Evolutionary conservation across 1,140 invertebrate genomes (phyloP).

Genomic region (Drosophila prosaltans): DNA sequence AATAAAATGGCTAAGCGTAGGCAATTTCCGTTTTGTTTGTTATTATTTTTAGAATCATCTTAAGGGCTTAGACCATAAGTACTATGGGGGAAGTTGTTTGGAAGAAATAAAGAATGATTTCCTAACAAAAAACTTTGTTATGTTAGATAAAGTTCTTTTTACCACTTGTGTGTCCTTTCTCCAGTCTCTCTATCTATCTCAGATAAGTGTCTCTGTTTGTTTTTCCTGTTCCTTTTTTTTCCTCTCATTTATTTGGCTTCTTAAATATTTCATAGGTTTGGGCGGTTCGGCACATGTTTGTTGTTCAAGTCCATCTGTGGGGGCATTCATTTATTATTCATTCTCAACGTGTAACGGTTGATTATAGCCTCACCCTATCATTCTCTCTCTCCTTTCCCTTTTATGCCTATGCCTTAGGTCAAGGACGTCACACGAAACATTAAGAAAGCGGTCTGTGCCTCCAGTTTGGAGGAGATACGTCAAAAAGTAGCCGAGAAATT

Average conservation of each 20-base stretch:
- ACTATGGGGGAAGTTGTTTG: neutral
- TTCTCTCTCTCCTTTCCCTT: neutral
- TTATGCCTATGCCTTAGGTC: conserved; percentile 53
- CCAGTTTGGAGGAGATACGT: conserved; percentile 89
- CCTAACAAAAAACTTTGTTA: neutral
- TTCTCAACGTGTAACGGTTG: conserved; percentile 63
- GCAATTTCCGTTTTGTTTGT: neutral
- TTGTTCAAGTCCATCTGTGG: conserved; percentile 21
- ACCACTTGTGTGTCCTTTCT: neutral
- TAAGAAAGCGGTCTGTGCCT: conserved; percentile 91
- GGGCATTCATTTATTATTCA: conserved; percentile 75
- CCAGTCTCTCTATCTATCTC: neutral
- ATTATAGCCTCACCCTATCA: conserved; percentile 34
- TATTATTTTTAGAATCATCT: conserved; percentile 10
- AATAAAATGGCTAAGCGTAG: neutral
- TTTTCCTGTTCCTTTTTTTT: neutral
- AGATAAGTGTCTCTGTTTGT: neutral
- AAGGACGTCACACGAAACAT: conserved; percentile 89
- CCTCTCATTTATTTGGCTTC: conserved; percentile 13
- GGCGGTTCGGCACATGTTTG: conserved; percentile 36
- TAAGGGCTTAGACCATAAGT: conserved; percentile 1
- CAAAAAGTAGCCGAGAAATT: conserved; percentile 88
- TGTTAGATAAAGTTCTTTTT: conserved; percentile 13
- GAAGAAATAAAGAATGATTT: neutral
- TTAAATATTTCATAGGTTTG: conserved; percentile 60